Evolutionary conservation across 1,140 invertebrate species (phyloP), one percentile per base, ranked within the genome.

Genomic region (Penaeus chinensis): DNA sequence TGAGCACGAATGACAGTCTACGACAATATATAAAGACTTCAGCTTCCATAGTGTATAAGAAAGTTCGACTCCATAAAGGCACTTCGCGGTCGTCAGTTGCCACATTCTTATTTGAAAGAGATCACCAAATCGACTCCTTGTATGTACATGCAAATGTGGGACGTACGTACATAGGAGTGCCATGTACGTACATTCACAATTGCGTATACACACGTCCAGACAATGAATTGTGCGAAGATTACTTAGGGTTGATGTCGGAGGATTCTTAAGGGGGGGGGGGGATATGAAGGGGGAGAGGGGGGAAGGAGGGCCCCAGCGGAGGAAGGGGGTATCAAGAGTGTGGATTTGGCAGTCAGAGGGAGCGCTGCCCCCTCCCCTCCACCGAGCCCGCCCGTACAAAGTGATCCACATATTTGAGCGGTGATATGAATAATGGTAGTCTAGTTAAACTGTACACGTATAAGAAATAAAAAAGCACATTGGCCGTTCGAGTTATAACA

Each of bases 181-280:
- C 42, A 37, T 77, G 20, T 10, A 20, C 47, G 77, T 78, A 78
- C 42, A 78, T 27, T 11, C 32, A 18, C 27, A 78, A 20, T n/a
- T 42, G 47, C 61, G 19, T 54, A 78, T 78, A 78, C 77, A 78
- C 47, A 42, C 61, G 19, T 19, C 13, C 13, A 54, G 37, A 60
- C 77, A 11, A 61, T 60, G 77, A 78, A 78, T 78, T 78, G 77
- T 78, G 77, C 77, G 77, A 78, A 78, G 54, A 78, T 24, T 60
- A 47, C 37, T 42, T 18, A 47, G 22, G 19, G 37, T 76, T 32
- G 32, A 47, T 47, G 47, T 47, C 47, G 11, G 47, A 47, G 11
- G 47, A 13, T 47, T 47, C 47, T 7, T 32, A 13, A 47, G 11
- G 11, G 47, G 47, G 47, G 47, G 47, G 47, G 47, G 47, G 47